A percentile compares a stretch with the other conserved stretches of the same genome.
phyloP scores from a whole-genome alignment of 2,797 vertebrate genomes.

The Eupleurogrammus muticus region DNA sequence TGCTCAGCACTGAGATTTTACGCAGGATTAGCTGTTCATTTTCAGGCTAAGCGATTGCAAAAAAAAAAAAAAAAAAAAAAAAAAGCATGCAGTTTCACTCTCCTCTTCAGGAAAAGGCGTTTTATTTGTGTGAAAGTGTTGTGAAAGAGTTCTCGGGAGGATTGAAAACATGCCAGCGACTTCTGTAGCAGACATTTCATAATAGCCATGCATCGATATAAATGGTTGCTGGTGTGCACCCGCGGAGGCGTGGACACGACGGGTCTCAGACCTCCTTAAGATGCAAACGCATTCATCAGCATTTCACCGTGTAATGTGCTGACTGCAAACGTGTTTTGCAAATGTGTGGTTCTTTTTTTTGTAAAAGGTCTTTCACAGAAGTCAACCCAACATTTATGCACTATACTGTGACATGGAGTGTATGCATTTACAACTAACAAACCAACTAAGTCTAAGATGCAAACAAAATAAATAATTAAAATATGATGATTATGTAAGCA shows the following conservation, averaged over 20 bases:
- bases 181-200: slow-evolving; percentile 27
- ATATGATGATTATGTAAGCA: slow-evolving; percentile 33
- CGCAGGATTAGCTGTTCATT: background rate
- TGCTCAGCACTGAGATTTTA: background rate
- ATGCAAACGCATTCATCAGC: background rate
- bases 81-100: background rate
- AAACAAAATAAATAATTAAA: slow-evolving; percentile 12
- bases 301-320: slow-evolving; percentile 13
- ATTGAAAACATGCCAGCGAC: slow-evolving; percentile 34
- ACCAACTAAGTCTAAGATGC: slow-evolving; percentile 36
- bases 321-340: background rate
- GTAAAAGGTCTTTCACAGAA: slow-evolving; percentile 23
- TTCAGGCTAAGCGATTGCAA: background rate
- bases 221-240: background rate
- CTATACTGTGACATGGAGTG: background rate
- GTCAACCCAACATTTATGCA: background rate
- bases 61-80: background rate
- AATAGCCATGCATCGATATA: slow-evolving; percentile 13
- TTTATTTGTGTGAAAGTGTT: background rate
- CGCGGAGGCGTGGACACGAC: slow-evolving; percentile 1
- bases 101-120: background rate
- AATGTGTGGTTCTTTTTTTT: background rate
- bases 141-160: background rate
- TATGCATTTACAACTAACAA: slow-evolving; percentile 19
- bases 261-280: slow-evolving; percentile 9